phyloP scores from a whole-genome alignment of 1,140 invertebrate genomes.

The Drosophila kurseongensis region DNA sequence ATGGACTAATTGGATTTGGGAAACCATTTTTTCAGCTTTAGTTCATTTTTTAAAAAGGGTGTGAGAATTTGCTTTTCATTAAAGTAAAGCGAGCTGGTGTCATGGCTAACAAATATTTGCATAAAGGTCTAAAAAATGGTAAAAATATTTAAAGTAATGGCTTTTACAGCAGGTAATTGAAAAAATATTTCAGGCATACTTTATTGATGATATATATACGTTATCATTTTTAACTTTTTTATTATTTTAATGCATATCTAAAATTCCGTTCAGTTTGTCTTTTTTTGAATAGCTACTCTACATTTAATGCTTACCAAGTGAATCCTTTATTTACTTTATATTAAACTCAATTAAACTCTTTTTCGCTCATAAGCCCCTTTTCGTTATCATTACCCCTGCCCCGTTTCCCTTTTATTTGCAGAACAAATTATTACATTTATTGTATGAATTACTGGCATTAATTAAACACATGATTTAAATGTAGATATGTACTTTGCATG shows the following conservation, averaged over 20 bases:
- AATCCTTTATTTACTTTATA: neutral
- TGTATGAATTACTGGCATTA: conserved; percentile 55
- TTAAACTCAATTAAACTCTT: neutral
- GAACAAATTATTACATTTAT: conserved; percentile 41
- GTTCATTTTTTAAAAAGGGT: conserved; percentile 38
- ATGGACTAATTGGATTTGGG: conserved; percentile 64
- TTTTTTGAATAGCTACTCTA: too few relatives aligned
- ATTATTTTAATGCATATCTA: neutral
- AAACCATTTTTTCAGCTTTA: conserved; percentile 37
- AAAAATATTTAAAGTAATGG: too few relatives aligned
- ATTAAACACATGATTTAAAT: conserved; percentile 42
- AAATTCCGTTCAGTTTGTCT: too few relatives aligned
- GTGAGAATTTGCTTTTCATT: conserved; percentile 30
- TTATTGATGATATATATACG: neutral
- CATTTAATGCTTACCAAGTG: neutral
- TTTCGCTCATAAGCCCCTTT: neutral
- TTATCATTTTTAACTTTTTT: neutral
- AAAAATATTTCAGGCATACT: too few relatives aligned
- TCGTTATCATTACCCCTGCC: neutral
- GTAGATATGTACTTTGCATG: conserved; percentile 9
- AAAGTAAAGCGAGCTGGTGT: neutral
- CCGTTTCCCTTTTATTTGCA: conserved; percentile 18
- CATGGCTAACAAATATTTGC: neutral
- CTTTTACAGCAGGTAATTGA: too few relatives aligned
- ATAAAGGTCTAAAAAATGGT: neutral